Conservation (phyloP, 2,113 vertebrate species). For the Hippolais icterina region DNA sequence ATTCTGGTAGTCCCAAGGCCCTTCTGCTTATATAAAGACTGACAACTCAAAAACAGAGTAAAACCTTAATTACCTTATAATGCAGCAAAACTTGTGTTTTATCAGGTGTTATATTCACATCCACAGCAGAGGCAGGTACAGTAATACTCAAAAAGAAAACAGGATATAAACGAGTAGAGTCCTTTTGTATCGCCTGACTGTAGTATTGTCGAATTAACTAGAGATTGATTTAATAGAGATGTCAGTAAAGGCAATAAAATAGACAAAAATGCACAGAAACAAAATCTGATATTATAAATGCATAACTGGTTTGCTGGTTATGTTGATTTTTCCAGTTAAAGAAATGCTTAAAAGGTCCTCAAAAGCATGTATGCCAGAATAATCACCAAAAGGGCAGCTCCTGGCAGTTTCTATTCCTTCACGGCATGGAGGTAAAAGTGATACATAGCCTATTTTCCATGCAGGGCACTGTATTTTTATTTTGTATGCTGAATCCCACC, state of each 20-base stretch:
- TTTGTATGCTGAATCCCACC: neutral
- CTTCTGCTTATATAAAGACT: neutral
- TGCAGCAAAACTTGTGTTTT: constrained; percentile 93
- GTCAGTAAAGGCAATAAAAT: neutral
- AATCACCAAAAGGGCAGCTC: neutral
- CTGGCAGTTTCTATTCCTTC: neutral
- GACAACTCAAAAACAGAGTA: neutral
- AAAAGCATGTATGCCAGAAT: neutral
- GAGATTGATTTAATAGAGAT: neutral
- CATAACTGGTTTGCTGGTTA: neutral
- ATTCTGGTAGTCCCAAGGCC: neutral
- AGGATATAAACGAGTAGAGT: constrained; percentile 82
- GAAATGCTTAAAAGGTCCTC: neutral
- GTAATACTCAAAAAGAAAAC: constrained; percentile 84
- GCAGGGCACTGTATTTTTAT: neutral
- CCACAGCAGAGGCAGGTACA: constrained; percentile 84
- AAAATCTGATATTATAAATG: neutral
- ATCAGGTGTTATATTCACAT: constrained; percentile 94
- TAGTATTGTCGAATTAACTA: constrained; percentile 89
- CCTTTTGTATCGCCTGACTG: constrained; percentile 72
- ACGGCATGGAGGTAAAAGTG: neutral
- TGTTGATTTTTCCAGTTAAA: neutral
- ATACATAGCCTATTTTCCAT: neutral
- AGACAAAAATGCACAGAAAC: neutral
- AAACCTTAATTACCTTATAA: constrained; percentile 84